Conservation (phyloP, 2,888 invertebrate species). For the Nomada fucata region DNA sequence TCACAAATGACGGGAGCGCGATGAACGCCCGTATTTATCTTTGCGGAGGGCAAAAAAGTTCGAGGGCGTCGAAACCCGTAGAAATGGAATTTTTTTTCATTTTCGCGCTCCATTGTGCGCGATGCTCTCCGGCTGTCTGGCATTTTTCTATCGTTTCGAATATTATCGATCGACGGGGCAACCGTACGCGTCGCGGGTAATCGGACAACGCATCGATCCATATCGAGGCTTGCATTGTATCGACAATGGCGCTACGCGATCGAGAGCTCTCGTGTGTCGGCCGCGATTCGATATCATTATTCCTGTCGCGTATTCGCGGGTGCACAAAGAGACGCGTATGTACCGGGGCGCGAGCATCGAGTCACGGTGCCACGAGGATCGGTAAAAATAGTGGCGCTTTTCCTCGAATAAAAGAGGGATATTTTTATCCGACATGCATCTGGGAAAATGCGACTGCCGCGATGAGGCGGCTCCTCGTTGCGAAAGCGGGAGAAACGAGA, state of each 20-base stretch:
- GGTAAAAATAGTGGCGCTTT: conserved; percentile 20
- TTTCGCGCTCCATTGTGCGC: too few species aligned
- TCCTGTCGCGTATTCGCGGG: conserved; percentile 37
- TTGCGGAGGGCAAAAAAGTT: background rate
- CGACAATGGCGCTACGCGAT: conserved; percentile 45
- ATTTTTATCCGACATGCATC: conserved; percentile 52
- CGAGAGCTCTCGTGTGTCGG: conserved; percentile 55
- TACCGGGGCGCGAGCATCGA: conserved; percentile 9
- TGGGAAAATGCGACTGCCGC: conserved; percentile 43
- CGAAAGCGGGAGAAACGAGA: conserved; percentile 8
- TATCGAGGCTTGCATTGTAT: conserved; percentile 58
- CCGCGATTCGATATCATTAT: conserved; percentile 54
- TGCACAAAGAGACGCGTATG: conserved; percentile 24
- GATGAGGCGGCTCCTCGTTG: conserved; percentile 5
- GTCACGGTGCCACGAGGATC: background rate
- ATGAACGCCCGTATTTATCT: too few species aligned
- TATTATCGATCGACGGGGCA: conserved; percentile 36
- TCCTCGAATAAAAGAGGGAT: conserved; percentile 13
- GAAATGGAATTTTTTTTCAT: background rate
- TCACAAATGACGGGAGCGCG: background rate
- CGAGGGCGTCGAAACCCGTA: background rate
- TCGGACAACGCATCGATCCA: conserved; percentile 65
- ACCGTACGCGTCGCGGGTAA: conserved; percentile 56
- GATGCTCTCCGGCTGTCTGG: background rate
- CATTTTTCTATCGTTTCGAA: conserved; percentile 3